Evolutionary conservation across 2,113 vertebrate genomes (phyloP), one percentile per base, ranked within the genome.

Genomic region (Dromiciops gliroides): DNA sequence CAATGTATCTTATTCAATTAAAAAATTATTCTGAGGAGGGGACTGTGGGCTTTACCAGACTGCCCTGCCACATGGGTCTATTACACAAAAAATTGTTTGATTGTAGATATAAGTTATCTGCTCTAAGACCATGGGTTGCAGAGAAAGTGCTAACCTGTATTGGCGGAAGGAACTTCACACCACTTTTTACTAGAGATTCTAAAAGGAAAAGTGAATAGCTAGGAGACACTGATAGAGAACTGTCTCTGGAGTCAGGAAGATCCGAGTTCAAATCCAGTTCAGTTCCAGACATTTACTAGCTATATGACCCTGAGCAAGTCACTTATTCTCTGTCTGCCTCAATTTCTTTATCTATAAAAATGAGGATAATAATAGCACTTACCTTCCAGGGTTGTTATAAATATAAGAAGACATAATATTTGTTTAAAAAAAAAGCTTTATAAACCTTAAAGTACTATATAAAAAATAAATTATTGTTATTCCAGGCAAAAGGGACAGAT

Each of bases 371-470:
- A 8, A 12, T 28, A 56, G 8, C 53, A 56, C 31, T 5, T 89
- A 44, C 44, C 50, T 83, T n/a, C 28, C n/a, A n/a, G 67, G 53
- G 91, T 44, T 95, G 49, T 95, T 37, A 9, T 49, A 53, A 93
- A 31, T 53, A 47, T 90, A 56, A 60, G 28, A 88, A 91, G 75
- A 44, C 51, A 47, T 94, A n/a, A 50, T 53, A 26, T 92, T n/a
- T n/a, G n/a, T n/a, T n/a, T n/a, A n/a, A n/a, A n/a, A n/a, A n/a
- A n/a, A n/a, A n/a, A n/a, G n/a, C n/a, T n/a, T n/a, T n/a, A n/a
- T n/a, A n/a, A n/a, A n/a, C n/a, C n/a, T n/a, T n/a, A n/a, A n/a
- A 19, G 19, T 60, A 31, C 56, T 91, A 48, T 50, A 0, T 12
- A 31, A 49, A 47, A 25, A n/a, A 14, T 37, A 37, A 14, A 10